Evolutionary conservation across 2,888 invertebrate species (phyloP).

Genomic region (Suillia variegata): DNA sequence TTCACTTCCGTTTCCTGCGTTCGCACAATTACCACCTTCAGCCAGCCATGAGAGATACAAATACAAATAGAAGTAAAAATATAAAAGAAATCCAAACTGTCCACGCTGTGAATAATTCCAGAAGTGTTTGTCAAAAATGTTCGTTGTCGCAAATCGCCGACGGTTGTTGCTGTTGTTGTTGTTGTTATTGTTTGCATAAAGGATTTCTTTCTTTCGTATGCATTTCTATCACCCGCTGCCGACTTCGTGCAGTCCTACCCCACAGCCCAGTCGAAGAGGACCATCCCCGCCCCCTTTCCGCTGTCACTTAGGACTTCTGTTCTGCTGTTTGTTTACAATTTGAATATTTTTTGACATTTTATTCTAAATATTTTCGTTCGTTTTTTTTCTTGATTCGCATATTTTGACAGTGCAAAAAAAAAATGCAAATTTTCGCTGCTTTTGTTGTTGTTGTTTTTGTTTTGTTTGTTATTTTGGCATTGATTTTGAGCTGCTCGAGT

Average conservation of each 20-base stretch:
- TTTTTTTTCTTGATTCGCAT: not conserved
- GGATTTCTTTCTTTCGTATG: constrained; percentile 22
- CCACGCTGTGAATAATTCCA: not conserved
- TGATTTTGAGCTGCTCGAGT: constrained; percentile 41
- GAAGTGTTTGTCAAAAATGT: constrained; percentile 3
- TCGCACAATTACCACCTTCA: too few species aligned
- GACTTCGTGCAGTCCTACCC: not conserved
- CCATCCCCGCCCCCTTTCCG: not conserved
- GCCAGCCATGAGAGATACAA: too few species aligned
- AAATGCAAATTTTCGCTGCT: constrained; percentile 48
- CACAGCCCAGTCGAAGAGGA: not conserved
- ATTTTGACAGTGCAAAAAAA: constrained; percentile 10
- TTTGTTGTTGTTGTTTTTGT: constrained; percentile 7
- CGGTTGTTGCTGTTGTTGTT: too few species aligned
- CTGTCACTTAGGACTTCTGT: too few species aligned
- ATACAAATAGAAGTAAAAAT: too few species aligned
- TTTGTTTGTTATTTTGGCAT: too few species aligned
- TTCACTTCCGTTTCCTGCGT: too few species aligned
- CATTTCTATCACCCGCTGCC: constrained; percentile 3
- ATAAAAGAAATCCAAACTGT: too few species aligned
- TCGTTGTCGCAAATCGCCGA: constrained; percentile 8
- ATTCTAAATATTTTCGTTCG: not conserved
- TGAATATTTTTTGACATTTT: constrained; percentile 6
- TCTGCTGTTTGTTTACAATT: constrained; percentile 6
- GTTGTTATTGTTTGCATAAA: constrained; percentile 40